phyloP scores from a whole-genome alignment of 2,113 vertebrate species.

The Syrrhaptes paradoxus region DNA sequence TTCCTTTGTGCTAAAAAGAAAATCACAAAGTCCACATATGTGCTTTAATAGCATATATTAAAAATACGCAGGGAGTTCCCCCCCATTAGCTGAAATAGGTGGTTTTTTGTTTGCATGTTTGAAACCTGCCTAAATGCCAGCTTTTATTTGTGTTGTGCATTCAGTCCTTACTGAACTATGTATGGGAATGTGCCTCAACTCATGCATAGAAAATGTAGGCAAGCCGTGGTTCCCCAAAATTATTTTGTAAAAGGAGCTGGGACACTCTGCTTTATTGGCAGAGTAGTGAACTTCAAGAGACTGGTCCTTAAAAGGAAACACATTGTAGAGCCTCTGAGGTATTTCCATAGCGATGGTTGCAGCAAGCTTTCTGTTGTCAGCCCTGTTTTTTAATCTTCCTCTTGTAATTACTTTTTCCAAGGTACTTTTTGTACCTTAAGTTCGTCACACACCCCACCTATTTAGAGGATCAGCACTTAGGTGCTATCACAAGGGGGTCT shows the following conservation, averaged over 20 bases:
- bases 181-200: background rate
- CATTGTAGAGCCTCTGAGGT: background rate
- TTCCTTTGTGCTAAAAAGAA: conserved; percentile 38
- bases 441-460: background rate
- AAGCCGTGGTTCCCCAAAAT: background rate
- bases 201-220: background rate
- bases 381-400: background rate
- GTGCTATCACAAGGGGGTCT: background rate
- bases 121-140: background rate
- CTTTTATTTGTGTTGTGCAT: conserved; percentile 10
- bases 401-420: background rate
- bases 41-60: background rate
- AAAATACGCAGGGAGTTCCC: conserved; percentile 11
- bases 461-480: background rate
- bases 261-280: conserved; percentile 7
- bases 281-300: conserved; percentile 2
- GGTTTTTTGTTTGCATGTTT: background rate
- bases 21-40: background rate
- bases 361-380: background rate
- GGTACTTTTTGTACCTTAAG: background rate
- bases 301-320: conserved; percentile 50
- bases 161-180: background rate
- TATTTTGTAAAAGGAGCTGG: background rate
- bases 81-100: background rate
- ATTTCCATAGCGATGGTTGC: background rate